These are phyloP conservation scores for Blastomussa wellsi DNA, from an alignment of 92 coral and sea anemone genomes.

Conservation along the genomic window DNA sequence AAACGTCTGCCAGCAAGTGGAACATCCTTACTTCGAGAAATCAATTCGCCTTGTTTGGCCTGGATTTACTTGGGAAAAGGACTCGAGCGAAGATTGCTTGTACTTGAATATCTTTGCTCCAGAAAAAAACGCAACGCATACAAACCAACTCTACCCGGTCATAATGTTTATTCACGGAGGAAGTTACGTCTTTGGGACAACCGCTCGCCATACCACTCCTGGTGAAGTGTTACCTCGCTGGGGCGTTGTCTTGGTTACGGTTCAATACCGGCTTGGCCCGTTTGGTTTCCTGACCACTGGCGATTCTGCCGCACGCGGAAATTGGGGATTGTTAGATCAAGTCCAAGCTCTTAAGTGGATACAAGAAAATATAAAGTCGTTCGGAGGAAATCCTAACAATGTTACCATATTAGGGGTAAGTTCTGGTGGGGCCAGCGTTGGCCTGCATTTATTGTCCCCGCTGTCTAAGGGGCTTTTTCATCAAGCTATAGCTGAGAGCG, in stretches of 20 bases:
- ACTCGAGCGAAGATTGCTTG: slow-evolving; percentile 73
- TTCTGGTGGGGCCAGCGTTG: slow-evolving; percentile 94
- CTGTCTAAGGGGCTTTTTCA: slow-evolving; percentile 81
- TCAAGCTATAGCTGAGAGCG: slow-evolving; percentile 82
- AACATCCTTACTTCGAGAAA: neutral
- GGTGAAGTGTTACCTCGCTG: slow-evolving; percentile 70
- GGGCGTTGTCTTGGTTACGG: slow-evolving; percentile 70
- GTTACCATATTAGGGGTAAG: slow-evolving; percentile 92
- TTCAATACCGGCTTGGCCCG: slow-evolving; percentile 83
- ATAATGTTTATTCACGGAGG: slow-evolving; percentile 85
- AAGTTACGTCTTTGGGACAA: slow-evolving; percentile 65
- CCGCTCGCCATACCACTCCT: slow-evolving; percentile 64
- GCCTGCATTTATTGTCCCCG: slow-evolving; percentile 82
- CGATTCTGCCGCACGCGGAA: slow-evolving; percentile 62
- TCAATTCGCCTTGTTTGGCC: slow-evolving; percentile 43
- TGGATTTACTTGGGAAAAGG: slow-evolving; percentile 26
- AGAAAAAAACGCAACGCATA: slow-evolving; percentile 11
- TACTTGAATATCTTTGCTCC: slow-evolving; percentile 69
- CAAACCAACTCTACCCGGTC: slow-evolving; percentile 50
- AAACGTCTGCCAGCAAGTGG: slow-evolving; percentile 31
- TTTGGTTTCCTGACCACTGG: slow-evolving; percentile 80
- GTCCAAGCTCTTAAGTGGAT: slow-evolving; percentile 84
- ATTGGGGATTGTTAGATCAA: slow-evolving; percentile 88
- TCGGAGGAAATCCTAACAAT: slow-evolving; percentile 85
- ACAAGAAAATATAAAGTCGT: slow-evolving; percentile 69